These are phyloP conservation scores for Neotoxoptera formosana DNA, from an alignment of 1,140 invertebrate genomes.

Conservation along the genomic window DNA sequence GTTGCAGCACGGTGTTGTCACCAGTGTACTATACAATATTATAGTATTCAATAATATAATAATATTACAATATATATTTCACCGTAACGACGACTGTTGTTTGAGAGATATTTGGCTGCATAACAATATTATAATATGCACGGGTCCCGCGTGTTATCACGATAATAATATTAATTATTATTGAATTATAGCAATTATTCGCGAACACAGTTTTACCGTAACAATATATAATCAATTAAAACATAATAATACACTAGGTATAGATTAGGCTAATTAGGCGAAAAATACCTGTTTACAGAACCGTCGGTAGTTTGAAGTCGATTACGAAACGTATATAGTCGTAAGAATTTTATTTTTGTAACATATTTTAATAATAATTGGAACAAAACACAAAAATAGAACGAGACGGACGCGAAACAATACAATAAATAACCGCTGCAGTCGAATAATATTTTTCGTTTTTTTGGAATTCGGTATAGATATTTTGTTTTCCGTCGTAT, in stretches of 20 bases:
- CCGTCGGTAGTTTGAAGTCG: not conserved
- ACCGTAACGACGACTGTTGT: not conserved
- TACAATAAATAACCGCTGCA: not conserved
- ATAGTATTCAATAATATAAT: no score
- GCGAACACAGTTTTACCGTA: not conserved
- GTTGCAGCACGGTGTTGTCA: not conserved
- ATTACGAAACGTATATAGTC: no score
- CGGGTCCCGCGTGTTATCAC: not conserved
- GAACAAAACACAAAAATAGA: not conserved
- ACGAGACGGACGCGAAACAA: not conserved
- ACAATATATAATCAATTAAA: constrained; percentile 7
- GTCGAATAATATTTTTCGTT: not conserved
- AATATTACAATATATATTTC: not conserved
- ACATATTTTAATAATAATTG: not conserved
- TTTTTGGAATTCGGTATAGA: no score
- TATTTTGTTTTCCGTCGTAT: no score
- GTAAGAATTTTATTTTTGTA: not conserved
- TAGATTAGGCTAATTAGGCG: not conserved
- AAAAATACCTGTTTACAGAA: not conserved
- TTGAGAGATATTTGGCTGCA: not conserved
- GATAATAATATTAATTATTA: no score
- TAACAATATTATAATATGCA: not conserved
- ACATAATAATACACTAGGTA: not conserved
- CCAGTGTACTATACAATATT: no score
- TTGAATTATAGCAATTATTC: not conserved